Base-by-base conservation (phyloP, 1,140 invertebrate species). In the Drosophila seguyi region DNA sequence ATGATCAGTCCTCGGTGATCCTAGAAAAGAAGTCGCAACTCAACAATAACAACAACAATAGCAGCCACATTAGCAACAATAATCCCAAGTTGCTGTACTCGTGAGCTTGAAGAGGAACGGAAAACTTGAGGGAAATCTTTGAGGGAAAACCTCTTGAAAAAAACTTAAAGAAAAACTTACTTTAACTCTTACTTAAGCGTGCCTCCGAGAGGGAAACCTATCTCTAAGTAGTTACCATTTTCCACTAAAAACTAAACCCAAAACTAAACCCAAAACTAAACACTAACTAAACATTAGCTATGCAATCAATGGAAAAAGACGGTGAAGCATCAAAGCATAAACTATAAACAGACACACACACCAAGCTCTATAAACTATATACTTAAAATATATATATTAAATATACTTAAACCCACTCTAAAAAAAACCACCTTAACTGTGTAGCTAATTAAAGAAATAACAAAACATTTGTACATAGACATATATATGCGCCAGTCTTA, bases 281-380 rank as follows among this genome's bases (percentile, higher is more conserved):
- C 41, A 62, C 53, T 88, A 90, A 62, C 53, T 88, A 90, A 39
- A 65, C 52, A 48, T 72, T 88, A 88, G 84, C 66, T 88, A 88
- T 88, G 85, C 85, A 88, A 88, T 85, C 85, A 88, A 88, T 88
- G 84, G 84, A 88, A 88, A 85, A 88, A 88, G 84, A 88, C 85
- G 84, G 84, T 88, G 84, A 88, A 88, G 84, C 79, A 80, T 50
- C 41, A 48, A 47, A 60, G 44, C 39, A 56, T 57, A 68, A 50
- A 50, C 42, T 45, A 62, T n/a, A 61, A 39, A 29, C 36, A 29
- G 20, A 39, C 47, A 48, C 80, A 80, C 82, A 78, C 36, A 39
- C 27, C 55, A 48, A 53, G 50, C 48, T 42, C 67, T 50, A 79
- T 38, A 60, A 67, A 71, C 65, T 75, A 79, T 50, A 62, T 65